Evolutionary conservation across 2,113 vertebrate genomes (phyloP).

Genomic region (Phodopus roborovskii): DNA sequence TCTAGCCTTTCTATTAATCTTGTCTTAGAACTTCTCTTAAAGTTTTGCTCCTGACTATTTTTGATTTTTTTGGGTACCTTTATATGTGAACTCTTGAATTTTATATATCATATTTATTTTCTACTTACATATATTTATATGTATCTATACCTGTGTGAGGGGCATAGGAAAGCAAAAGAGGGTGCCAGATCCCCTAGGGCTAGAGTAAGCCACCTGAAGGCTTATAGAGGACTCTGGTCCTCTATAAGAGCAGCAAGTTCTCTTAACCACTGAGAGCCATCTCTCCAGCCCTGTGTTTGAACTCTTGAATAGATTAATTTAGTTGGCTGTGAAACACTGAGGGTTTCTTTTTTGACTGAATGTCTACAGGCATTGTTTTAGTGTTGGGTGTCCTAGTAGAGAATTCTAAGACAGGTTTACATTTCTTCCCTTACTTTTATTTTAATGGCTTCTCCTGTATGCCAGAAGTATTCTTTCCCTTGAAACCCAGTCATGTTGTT

Average conservation of each 20-base stretch:
- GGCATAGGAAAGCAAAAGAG: neutral
- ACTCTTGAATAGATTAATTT: neutral
- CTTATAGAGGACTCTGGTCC: neutral
- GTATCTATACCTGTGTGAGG: neutral
- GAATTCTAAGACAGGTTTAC: neutral
- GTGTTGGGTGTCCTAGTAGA: neutral
- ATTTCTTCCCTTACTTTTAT: neutral
- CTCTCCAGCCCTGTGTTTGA: neutral
- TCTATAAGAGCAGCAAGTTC: neutral
- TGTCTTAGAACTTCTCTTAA: neutral
- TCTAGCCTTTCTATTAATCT: neutral
- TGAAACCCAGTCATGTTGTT: neutral
- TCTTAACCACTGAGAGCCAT: neutral
- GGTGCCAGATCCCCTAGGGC: neutral
- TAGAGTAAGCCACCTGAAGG: neutral
- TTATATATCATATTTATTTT: neutral
- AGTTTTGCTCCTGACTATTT: neutral
- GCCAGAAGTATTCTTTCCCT: neutral
- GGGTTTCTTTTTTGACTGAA: neutral
- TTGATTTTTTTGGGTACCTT: neutral
- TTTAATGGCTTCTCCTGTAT: neutral
- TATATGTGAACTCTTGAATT: neutral
- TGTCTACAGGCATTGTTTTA: neutral
- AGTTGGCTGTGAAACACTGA: neutral
- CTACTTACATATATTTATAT: neutral